Evolutionary conservation across 2,797 vertebrate species (phyloP).

Genomic region (Lacerta viridis): DNA sequence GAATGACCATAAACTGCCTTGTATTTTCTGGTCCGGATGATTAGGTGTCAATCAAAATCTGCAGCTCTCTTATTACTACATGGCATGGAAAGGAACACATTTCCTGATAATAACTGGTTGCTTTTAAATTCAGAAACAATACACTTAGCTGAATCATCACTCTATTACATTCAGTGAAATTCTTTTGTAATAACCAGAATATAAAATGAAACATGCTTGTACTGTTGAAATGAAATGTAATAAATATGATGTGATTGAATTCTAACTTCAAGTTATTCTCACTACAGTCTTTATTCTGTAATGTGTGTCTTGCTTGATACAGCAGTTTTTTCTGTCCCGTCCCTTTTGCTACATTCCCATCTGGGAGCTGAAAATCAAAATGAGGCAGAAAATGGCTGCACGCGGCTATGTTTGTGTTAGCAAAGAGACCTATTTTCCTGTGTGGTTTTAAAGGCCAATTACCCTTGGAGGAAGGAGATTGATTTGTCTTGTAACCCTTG

Average conservation of each 20-base stretch:
- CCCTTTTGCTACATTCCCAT: slow-evolving; percentile 64
- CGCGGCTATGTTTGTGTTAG: slow-evolving; percentile 56
- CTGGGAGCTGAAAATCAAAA: slow-evolving; percentile 66
- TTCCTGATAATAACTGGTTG: not conserved
- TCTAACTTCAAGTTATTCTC: slow-evolving; percentile 47
- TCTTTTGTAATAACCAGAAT: not conserved
- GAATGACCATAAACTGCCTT: not conserved
- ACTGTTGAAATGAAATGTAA: slow-evolving; percentile 43
- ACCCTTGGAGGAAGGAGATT: slow-evolving; percentile 78
- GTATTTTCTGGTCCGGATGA: not conserved
- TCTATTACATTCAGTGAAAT: not conserved
- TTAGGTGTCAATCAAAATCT: not conserved
- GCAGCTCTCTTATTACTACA: not conserved
- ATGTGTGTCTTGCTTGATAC: slow-evolving; percentile 48
- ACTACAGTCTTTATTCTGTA: slow-evolving; percentile 52
- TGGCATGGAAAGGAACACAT: not conserved
- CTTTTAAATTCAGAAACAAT: not conserved
- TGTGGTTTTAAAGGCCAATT: slow-evolving; percentile 77
- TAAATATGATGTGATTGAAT: slow-evolving; percentile 48
- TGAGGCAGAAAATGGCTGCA: slow-evolving; percentile 62
- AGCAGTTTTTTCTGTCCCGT: slow-evolving; percentile 56
- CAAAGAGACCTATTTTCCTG: slow-evolving; percentile 65
- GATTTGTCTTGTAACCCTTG: slow-evolving; percentile 78
- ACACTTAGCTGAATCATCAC: too few relatives aligned
- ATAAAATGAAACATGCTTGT: not conserved